These are phyloP conservation scores for Ditula angustiorana DNA, from an alignment of 2,888 invertebrate genomes.

Conservation along the genomic window DNA sequence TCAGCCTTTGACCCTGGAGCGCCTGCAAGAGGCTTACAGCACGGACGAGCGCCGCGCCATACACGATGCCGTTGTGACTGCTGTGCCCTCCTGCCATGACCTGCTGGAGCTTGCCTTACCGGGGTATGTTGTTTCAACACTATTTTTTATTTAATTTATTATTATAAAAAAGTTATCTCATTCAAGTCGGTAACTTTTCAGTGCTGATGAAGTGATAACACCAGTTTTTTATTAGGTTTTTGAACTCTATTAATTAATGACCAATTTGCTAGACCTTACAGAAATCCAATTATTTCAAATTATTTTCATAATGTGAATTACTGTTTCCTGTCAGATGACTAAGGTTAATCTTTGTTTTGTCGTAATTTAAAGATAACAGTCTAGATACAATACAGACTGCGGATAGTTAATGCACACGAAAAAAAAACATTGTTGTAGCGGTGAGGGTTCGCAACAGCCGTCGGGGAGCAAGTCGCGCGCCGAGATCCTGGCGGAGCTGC, in stretches of 20 bases:
- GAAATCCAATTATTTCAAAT: no score
- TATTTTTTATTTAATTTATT: not conserved
- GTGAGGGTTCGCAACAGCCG: not conserved
- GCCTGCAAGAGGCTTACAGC: conserved; percentile 74
- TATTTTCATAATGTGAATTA: no score
- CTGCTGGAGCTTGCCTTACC: conserved; percentile 63
- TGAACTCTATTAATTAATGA: no score
- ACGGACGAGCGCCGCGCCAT: conserved; percentile 84
- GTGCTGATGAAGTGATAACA: no score
- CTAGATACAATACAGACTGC: no score
- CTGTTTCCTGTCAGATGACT: no score
- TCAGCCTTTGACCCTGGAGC: conserved; percentile 64
- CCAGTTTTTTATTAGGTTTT: no score
- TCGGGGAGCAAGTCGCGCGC: conserved; percentile 58
- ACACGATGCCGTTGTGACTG: conserved; percentile 79
- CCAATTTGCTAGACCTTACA: no score
- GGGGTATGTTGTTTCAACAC: conserved; percentile 53
- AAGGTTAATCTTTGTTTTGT: no score
- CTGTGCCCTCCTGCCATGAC: conserved; percentile 64
- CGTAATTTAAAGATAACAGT: no score
- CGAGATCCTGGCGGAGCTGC: conserved; percentile 81
- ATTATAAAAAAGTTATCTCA: not conserved
- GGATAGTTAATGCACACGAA: no score
- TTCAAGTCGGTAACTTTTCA: no score
- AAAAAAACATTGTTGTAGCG: conserved; percentile 2